Conservation (phyloP, 53 echinoderm and acorn worm genomes). For the Zoroaster sp. region DNA sequence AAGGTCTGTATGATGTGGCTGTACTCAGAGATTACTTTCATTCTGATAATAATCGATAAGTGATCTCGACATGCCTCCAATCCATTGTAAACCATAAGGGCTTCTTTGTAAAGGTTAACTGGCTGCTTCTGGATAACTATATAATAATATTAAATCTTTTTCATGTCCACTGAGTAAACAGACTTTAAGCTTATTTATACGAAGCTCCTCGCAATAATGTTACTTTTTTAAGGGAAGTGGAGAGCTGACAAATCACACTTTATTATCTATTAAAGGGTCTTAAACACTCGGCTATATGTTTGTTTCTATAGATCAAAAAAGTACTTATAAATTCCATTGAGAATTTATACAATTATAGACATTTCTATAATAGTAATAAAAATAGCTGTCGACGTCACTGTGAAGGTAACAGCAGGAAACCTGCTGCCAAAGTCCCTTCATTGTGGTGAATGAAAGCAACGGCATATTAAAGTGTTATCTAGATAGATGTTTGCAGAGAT, state of each 20-base stretch:
- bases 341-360: too few species aligned
- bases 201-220: not conserved
- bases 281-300: too few species aligned
- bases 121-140: not conserved
- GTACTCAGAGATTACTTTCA: not conserved
- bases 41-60: not conserved
- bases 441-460: too few species aligned
- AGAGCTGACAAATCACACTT: too few species aligned
- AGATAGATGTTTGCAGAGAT: not conserved
- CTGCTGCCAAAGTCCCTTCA: too few species aligned
- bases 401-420: too few species aligned
- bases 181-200: not conserved
- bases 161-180: not conserved
- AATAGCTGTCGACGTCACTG: too few species aligned
- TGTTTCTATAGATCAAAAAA: too few species aligned
- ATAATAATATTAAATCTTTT: not conserved
- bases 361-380: too few species aligned
- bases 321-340: too few species aligned
- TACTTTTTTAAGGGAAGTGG: not conserved
- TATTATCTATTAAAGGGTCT: too few species aligned
- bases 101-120: not conserved
- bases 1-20: too few species aligned
- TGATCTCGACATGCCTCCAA: not conserved
- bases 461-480: constrained; percentile 10
- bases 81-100: not conserved